These are phyloP conservation scores for Embidobia sp. DNA, from an alignment of 2,888 invertebrate genomes.

Conservation along the genomic window DNA sequence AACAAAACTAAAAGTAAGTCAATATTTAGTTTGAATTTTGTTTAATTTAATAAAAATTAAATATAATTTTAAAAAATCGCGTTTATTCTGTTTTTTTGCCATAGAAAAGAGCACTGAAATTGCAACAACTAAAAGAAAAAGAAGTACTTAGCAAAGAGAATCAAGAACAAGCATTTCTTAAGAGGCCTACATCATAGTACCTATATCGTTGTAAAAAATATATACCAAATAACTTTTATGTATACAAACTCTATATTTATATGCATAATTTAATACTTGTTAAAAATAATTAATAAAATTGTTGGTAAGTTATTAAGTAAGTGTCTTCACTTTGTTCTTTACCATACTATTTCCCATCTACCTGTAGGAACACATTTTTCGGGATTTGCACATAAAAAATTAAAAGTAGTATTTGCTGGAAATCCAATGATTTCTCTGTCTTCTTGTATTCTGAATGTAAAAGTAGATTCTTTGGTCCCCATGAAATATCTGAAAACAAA, in stretches of 20 bases:
- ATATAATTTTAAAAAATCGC: background rate
- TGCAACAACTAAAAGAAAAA: slow-evolving; percentile 81
- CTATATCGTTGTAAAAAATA: background rate
- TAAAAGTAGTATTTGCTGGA: slow-evolving; percentile 90
- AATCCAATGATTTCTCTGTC: slow-evolving; percentile 98
- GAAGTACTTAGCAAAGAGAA: slow-evolving; percentile 76
- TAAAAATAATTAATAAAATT: too few species aligned
- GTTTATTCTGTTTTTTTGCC: too few species aligned
- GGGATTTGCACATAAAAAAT: slow-evolving; percentile 87
- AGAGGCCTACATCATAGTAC: slow-evolving; percentile 15
- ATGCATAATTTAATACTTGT: too few species aligned
- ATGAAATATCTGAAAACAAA: slow-evolving; percentile 86
- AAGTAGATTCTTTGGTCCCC: slow-evolving; percentile 97
- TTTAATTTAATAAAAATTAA: background rate
- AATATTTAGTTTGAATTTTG: too few species aligned
- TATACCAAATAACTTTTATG: background rate
- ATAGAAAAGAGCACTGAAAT: slow-evolving; percentile 80
- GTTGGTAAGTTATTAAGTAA: too few species aligned
- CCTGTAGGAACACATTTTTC: slow-evolving; percentile 70
- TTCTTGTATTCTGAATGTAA: slow-evolving; percentile 97
- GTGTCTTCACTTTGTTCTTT: too few species aligned
- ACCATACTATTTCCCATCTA: slow-evolving; percentile 80
- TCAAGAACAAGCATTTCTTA: slow-evolving; percentile 73
- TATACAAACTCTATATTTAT: too few species aligned
- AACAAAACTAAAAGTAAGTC: slow-evolving; percentile 80